Evolutionary conservation across 2,113 vertebrate genomes (phyloP), one percentile per base, ranked within the genome.

Genomic region (Osmerus eperlanus): DNA sequence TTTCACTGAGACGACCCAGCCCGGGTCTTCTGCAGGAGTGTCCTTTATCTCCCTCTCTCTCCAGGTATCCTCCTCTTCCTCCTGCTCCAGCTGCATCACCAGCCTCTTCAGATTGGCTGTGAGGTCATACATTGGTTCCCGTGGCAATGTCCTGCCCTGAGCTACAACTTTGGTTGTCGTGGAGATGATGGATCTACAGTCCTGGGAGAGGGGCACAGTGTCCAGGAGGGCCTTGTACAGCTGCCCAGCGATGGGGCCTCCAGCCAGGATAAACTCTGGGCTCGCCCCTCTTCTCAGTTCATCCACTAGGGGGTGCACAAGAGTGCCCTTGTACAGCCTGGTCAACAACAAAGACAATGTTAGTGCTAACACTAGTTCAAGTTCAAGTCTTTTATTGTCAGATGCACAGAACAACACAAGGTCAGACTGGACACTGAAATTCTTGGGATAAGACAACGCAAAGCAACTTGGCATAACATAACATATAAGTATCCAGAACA

Each of bases 241-340:
- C 13, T 36, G 76, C 56, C 73, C 11, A 15, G 86, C 81, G 52
- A 75, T 59, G 8, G 75, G 81, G 41, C 89, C 87, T 1, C 8
- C 15, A 7, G 13, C 71, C 53, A 95, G 88, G 4, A 94, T 59
- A 3, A 63, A 74, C 68, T 92, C 90, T 41, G 79, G 71, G 1
- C 64, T 76, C 41, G 73, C 11, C 1, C 77, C 65, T 0, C 82
- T 70, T 28, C 78, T 89, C 66, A 95, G 86, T 53, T 81, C 84
- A 19, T 47, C 83, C 74, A 83, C 85, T 0, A 93, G 73, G 14
- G 85, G 80, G 28, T 96, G 94, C n/a, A 94, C 88, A 67, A 94
- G 68, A 52, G 83, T 90, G 19, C 95, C 95, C 18, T 71, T 88
- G 62, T 92, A 97, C 68, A 95, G 73, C 78, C 96, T 96, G 84